These are phyloP conservation scores for Patiria miniata DNA, from an alignment of 35 echinoderm and acorn worm genomes.

Conservation along the genomic window DNA sequence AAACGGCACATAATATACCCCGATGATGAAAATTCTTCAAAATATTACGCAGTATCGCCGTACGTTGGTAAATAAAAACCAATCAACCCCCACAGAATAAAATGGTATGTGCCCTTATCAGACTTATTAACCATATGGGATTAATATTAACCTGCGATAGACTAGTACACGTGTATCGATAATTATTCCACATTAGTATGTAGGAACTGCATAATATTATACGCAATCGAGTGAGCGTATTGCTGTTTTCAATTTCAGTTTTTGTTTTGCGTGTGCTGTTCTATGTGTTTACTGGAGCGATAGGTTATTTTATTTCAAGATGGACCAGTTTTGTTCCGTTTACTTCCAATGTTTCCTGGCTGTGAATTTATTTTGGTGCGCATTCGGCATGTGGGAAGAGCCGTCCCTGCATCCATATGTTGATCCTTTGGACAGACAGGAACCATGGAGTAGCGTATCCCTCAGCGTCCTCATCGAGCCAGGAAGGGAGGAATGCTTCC, in stretches of 20 bases:
- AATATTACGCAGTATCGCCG: no score
- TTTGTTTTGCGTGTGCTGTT: not conserved
- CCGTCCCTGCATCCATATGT: not conserved
- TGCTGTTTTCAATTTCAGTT: not conserved
- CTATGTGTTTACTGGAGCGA: not conserved
- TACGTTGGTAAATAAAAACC: not conserved
- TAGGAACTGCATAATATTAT: no score
- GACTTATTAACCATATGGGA: not conserved
- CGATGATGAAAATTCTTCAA: no score
- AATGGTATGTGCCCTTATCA: conserved; percentile 7
- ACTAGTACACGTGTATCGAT: not conserved
- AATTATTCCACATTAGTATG: not conserved
- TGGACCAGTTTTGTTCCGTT: not conserved
- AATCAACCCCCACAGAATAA: not conserved
- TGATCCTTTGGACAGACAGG: not conserved
- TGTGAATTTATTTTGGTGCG: not conserved
- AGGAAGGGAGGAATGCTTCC: not conserved
- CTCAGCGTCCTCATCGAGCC: not conserved
- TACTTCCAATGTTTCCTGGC: not conserved
- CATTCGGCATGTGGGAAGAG: not conserved
- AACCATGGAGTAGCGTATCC: not conserved
- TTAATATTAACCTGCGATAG: not conserved
- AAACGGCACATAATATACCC: no score
- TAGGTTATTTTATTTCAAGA: not conserved
- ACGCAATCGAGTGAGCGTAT: not conserved